Evolutionary conservation across 2,888 invertebrate species (phyloP).

Genomic region (Gibbula magus): DNA sequence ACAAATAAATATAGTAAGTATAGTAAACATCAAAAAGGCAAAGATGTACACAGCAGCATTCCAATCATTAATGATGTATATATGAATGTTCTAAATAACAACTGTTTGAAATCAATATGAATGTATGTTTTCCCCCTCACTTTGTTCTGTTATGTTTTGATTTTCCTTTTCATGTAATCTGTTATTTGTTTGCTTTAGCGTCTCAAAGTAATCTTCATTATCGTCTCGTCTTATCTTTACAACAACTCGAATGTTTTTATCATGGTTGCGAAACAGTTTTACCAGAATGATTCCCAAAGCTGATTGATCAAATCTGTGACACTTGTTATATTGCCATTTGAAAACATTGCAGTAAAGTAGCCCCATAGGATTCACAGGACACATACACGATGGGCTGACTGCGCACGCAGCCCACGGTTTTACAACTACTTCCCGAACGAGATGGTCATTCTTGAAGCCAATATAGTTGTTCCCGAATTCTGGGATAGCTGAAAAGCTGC

Average conservation of each 20-base stretch:
- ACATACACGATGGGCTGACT: slow-evolving; percentile 20
- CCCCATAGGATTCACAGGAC: neutral
- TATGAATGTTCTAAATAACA: too few relatives aligned
- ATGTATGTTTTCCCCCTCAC: too few relatives aligned
- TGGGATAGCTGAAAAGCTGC: neutral
- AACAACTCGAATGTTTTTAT: neutral
- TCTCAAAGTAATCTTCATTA: neutral
- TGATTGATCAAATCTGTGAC: slow-evolving; percentile 31
- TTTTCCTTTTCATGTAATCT: too few relatives aligned
- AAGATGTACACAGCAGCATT: too few relatives aligned
- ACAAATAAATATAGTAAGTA: too few relatives aligned
- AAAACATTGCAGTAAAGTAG: neutral
- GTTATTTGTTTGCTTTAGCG: neutral
- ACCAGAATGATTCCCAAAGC: slow-evolving; percentile 23
- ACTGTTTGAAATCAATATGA: too few relatives aligned
- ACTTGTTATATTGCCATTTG: slow-evolving; percentile 18
- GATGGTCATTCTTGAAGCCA: slow-evolving; percentile 9
- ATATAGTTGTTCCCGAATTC: slow-evolving; percentile 14
- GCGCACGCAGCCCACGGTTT: slow-evolving; percentile 27
- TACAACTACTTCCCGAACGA: slow-evolving; percentile 7
- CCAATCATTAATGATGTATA: too few relatives aligned
- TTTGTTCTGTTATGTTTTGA: too few relatives aligned
- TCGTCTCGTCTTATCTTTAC: neutral
- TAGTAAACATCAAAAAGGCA: too few relatives aligned
- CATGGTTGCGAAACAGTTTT: slow-evolving; percentile 23